These are phyloP conservation scores for Griposia aprilina DNA, from an alignment of 2,888 invertebrate species.

Conservation along the genomic window DNA sequence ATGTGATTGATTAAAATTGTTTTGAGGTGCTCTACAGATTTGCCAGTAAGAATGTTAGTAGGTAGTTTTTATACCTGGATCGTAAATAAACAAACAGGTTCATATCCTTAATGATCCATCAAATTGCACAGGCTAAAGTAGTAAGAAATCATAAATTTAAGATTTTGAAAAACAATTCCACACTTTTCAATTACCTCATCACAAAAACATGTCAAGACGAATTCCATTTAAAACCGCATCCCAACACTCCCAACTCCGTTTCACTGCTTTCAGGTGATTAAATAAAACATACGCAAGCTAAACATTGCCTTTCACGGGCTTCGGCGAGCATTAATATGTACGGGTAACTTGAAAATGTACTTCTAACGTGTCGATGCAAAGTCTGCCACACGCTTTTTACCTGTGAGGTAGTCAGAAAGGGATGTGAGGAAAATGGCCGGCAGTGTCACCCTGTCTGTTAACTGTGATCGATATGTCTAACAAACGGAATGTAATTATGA, in stretches of 20 bases:
- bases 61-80: background rate
- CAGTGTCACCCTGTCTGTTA: background rate
- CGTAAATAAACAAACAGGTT: background rate
- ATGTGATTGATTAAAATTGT: background rate
- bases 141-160: background rate
- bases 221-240: conserved; percentile 30
- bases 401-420: background rate
- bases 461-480: background rate
- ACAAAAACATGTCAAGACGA: conserved; percentile 22
- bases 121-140: background rate
- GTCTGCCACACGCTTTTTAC: background rate
- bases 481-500: background rate
- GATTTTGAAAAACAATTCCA: background rate
- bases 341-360: conserved; percentile 38
- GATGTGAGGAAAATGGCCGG: background rate
- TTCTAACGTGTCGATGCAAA: background rate
- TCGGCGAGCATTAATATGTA: conserved; percentile 47
- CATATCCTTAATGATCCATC: background rate
- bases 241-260: conserved; percentile 1
- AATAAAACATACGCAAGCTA: conserved; percentile 36
- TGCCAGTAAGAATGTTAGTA: background rate
- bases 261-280: conserved; percentile 38
- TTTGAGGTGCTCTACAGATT: background rate
- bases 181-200: conserved; percentile 8
- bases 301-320: conserved; percentile 36